Evolutionary conservation across 2,113 vertebrate species (phyloP), one percentile per base, ranked within the genome.

Genomic region (Proterorhinus semilunaris): DNA sequence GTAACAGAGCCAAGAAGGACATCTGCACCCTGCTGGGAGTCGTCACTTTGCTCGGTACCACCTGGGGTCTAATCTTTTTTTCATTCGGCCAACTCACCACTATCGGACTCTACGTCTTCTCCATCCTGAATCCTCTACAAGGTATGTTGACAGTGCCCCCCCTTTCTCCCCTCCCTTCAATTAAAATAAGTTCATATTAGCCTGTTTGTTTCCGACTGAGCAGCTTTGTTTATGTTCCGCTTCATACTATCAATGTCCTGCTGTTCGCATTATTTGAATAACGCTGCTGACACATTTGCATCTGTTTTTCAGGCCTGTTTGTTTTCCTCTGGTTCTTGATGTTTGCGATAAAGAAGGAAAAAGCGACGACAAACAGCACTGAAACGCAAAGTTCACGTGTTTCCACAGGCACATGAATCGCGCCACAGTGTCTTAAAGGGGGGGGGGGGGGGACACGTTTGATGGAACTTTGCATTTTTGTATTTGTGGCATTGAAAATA

Each of bases 41-140:
- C 74, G 72, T 27, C 36, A 52, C 17, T 47, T 73, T 91, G 65
- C 83, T 91, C 2, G 89, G 90, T 8, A 13, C 88, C 9, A 68
- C 80, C 67, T 90, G 83, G 86, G 85, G 86, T 27, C 68, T 87
- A 36, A 1, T 79, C 62, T 86, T 89, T 74, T 84, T 89, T 58
- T 83, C 85, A 3, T 86, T 80, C 21, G 82, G 77, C 15, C 0
- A 43, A 0, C 71, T 87, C 52, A 55, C 68, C 53, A 72, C 53
- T 10, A 1, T 70, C 7, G 78, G 68, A 48, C 79, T 83, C 74
- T 89, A 91, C 63, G 2, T 66, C 12, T 90, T 90, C 74, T 83
- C 66, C 70, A 83, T 83, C 72, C 71, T 89, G 6, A 91, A 88
- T 74, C 75, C 88, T 57, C 69, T 89, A 48, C 87, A 87, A 82